phyloP scores from a whole-genome alignment of 2,113 vertebrate genomes.

The Panthera leo region DNA sequence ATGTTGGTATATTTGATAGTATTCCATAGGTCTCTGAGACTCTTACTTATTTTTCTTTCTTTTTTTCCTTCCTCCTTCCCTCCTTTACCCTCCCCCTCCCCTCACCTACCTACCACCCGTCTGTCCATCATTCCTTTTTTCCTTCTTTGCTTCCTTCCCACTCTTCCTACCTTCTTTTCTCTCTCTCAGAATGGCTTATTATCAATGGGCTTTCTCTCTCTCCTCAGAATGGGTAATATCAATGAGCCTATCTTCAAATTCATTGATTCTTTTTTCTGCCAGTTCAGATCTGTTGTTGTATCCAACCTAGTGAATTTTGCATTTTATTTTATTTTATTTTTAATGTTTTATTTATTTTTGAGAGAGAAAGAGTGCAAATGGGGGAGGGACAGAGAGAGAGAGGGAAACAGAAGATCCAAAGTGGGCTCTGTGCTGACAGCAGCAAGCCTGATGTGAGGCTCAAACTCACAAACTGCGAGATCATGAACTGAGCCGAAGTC shows the following conservation, averaged over 20 bases:
- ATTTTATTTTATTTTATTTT: background rate
- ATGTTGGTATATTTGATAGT: background rate
- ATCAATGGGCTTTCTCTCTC: background rate
- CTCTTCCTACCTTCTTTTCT: background rate
- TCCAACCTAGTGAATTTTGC: slow-evolving; percentile 18
- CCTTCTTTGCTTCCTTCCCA: background rate
- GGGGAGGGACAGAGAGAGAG: too few species aligned
- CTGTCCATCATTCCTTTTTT: background rate
- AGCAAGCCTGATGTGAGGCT: too few species aligned
- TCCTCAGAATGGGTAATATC: background rate
- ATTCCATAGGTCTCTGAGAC: background rate
- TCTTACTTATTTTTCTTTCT: background rate
- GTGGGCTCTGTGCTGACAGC: too few species aligned
- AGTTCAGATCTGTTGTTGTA: background rate
- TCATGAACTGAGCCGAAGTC: too few species aligned
- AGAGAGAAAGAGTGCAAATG: too few species aligned
- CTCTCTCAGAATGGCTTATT: background rate
- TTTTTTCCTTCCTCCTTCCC: background rate
- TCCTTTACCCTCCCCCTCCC: too few species aligned
- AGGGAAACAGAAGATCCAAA: too few species aligned
- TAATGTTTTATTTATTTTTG: too few species aligned
- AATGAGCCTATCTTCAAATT: background rate
- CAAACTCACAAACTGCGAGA: too few species aligned
- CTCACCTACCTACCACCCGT: background rate
- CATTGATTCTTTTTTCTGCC: background rate